Evolutionary conservation across 2,113 vertebrate species (phyloP).

Genomic region (Eubucco bourcierii): DNA sequence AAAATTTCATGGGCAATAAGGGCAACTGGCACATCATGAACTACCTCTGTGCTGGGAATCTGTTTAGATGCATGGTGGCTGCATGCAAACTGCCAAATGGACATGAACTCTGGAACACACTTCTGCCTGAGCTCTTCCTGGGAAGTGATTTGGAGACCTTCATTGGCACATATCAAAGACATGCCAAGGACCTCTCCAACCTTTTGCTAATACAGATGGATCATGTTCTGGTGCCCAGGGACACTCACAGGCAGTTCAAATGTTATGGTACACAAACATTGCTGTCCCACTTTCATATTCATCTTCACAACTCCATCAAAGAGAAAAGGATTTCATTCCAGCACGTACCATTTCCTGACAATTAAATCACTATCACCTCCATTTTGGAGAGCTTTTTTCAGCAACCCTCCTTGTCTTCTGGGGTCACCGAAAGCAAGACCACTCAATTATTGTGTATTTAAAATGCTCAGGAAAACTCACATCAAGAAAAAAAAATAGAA

Average conservation of each 20-base stretch:
- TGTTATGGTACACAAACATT: not conserved
- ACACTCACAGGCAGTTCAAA: not conserved
- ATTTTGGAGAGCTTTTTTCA: not conserved
- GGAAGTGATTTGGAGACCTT: not conserved
- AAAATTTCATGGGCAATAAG: not conserved
- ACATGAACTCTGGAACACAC: not conserved
- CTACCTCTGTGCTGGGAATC: not conserved
- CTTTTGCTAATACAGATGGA: not conserved
- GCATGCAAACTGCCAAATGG: not conserved
- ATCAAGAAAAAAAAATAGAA: not conserved
- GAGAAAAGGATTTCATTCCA: not conserved
- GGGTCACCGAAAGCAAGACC: not conserved
- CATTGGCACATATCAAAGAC: not conserved
- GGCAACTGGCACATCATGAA: not conserved
- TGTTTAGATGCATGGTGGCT: not conserved
- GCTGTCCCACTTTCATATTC: not conserved
- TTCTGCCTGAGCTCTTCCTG: not conserved
- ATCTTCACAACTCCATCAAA: not conserved
- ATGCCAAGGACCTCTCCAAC: not conserved
- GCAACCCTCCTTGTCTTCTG: not conserved
- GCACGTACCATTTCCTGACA: fast-evolving
- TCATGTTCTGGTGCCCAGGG: not conserved
- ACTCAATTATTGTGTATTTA: not conserved
- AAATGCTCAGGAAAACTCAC: not conserved
- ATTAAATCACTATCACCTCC: not conserved